These are phyloP conservation scores for Volucella bombylans DNA, from an alignment of 2,888 invertebrate genomes.

Conservation along the genomic window DNA sequence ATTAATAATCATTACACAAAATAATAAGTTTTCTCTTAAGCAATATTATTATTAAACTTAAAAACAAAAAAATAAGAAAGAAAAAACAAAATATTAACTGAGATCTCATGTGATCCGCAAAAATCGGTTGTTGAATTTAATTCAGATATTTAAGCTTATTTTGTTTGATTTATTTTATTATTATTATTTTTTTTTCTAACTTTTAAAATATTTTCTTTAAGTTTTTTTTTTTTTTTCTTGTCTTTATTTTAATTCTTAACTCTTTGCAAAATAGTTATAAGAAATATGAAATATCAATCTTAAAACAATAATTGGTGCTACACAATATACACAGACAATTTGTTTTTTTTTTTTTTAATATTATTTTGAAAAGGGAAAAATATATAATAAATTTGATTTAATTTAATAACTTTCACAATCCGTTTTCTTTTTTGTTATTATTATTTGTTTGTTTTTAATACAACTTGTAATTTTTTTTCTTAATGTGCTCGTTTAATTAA, in stretches of 20 bases:
- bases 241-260: constrained; percentile 33
- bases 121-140: constrained; percentile 76
- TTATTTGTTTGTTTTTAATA: constrained; percentile 68
- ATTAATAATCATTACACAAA: constrained; percentile 57
- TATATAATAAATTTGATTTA: constrained; percentile 39
- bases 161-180: constrained; percentile 61
- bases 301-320: constrained; percentile 74
- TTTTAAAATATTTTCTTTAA: constrained; percentile 35
- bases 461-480: constrained; percentile 13
- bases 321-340: constrained; percentile 68
- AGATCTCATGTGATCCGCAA: constrained; percentile 74
- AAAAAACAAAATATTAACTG: constrained; percentile 65
- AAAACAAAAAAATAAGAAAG: constrained; percentile 39
- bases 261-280: constrained; percentile 69
- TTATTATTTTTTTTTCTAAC: constrained; percentile 29
- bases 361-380: neutral
- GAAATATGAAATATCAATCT: constrained; percentile 51
- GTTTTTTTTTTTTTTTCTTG: constrained; percentile 28
- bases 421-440: constrained; percentile 65
- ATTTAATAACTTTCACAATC: constrained; percentile 37
- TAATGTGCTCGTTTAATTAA: constrained; percentile 21
- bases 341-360: neutral
- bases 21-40: constrained; percentile 69
- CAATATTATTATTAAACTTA: constrained; percentile 67
- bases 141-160: constrained; percentile 75